Conservation (phyloP, 2,888 invertebrate species). For the Dendrolimus pini region DNA sequence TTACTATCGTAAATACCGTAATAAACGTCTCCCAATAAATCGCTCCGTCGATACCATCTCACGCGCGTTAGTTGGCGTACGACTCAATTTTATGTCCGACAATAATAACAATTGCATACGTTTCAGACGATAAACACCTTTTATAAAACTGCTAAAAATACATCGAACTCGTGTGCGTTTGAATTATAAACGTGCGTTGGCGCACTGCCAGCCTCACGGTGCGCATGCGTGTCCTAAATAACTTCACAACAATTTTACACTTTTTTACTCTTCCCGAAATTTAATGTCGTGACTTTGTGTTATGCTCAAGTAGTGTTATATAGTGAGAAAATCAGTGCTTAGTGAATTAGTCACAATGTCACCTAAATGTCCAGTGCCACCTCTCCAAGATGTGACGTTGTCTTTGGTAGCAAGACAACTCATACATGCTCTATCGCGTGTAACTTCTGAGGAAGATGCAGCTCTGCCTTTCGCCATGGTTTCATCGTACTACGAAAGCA, state of each 20-base stretch:
- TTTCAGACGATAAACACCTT: conserved; percentile 56
- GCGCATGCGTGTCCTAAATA: conserved; percentile 64
- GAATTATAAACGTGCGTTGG: conserved; percentile 65
- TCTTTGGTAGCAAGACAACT: conserved; percentile 78
- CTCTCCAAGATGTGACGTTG: conserved; percentile 76
- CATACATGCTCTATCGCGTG: conserved; percentile 78
- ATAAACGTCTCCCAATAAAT: too few species aligned
- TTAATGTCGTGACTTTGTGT: conserved; percentile 38
- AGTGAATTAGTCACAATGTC: conserved; percentile 70
- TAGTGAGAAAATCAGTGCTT: conserved; percentile 17
- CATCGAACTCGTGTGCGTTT: conserved; percentile 48
- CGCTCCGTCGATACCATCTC: too few species aligned
- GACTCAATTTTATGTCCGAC: conserved; percentile 14
- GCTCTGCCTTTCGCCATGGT: conserved; percentile 77
- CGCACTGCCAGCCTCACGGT: conserved; percentile 42
- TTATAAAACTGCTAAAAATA: conserved; percentile 71
- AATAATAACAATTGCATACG: conserved; percentile 43
- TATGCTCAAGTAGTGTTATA: conserved; percentile 50
- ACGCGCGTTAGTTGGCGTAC: neutral
- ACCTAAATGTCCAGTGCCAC: conserved; percentile 78
- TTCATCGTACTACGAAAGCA: conserved; percentile 75
- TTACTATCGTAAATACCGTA: too few species aligned
- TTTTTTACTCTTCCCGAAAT: conserved; percentile 53
- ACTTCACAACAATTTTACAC: conserved; percentile 51
- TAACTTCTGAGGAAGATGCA: conserved; percentile 77